phyloP scores from a whole-genome alignment of 2,888 invertebrate species.

The Coecobrya sp. region DNA sequence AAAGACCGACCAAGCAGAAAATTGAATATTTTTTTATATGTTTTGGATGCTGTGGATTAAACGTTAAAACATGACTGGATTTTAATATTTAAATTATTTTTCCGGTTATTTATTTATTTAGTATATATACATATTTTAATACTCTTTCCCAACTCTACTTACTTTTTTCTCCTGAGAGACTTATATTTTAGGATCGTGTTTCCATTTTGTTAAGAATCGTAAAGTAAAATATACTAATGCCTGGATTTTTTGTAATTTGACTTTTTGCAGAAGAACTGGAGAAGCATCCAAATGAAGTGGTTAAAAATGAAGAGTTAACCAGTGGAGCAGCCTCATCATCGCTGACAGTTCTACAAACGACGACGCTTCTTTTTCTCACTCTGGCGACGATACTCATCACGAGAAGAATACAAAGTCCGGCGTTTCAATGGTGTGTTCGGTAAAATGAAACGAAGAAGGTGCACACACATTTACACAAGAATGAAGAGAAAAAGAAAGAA shows the following conservation, averaged over 20 bases:
- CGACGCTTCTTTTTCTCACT: conserved; percentile 65
- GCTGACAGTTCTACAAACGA: conserved; percentile 57
- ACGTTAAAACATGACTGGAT: conserved; percentile 27
- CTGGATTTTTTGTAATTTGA: conserved; percentile 12
- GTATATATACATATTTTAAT: not conserved
- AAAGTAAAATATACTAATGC: not conserved
- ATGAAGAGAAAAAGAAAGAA: not conserved
- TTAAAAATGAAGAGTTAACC: conserved; percentile 97
- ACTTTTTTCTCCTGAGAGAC: not conserved
- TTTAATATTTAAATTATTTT: conserved; percentile 21
- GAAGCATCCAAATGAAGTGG: conserved; percentile 96
- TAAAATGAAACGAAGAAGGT: conserved; percentile 59
- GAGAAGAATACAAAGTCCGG: conserved; percentile 64
- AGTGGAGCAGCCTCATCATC: conserved; percentile 81
- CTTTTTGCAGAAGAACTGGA: conserved; percentile 93
- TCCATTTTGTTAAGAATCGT: not conserved
- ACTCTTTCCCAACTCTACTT: not conserved
- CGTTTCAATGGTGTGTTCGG: conserved; percentile 47
- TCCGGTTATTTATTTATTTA: conserved; percentile 41
- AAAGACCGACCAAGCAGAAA: conserved; percentile 31
- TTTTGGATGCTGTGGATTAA: not conserved
- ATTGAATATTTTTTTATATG: not conserved
- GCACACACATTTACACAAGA: conserved; percentile 53
- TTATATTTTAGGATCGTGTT: not conserved
- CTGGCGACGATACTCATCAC: conserved; percentile 62